phyloP scores from a whole-genome alignment of 2,113 vertebrate genomes.

The Strix aluco region DNA sequence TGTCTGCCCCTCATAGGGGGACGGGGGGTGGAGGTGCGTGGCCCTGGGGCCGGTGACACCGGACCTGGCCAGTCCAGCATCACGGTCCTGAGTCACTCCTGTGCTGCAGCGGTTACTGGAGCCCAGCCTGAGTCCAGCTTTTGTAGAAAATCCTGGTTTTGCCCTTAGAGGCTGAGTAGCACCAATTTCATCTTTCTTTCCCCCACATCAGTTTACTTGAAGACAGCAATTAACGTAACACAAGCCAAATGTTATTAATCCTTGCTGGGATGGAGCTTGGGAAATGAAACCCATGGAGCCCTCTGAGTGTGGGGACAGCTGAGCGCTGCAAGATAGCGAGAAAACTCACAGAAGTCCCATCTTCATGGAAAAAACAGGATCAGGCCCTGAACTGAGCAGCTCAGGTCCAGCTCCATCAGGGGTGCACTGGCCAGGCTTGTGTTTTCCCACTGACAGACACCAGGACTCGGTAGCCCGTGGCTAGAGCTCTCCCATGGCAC shows the following conservation, averaged over 20 bases:
- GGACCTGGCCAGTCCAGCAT: accelerated
- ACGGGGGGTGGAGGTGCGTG: accelerated
- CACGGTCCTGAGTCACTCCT: neutral
- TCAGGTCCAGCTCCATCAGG: neutral
- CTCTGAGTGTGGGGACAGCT: accelerated
- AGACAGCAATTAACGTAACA: accelerated
- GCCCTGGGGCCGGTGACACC: too few relatives aligned
- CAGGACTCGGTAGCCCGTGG: accelerated
- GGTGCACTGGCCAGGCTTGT: neutral
- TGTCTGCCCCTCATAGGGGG: neutral
- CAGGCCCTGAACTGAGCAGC: neutral
- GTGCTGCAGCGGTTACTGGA: neutral
- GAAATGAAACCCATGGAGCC: accelerated
- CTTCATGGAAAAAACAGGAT: neutral
- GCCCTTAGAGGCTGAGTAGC: neutral
- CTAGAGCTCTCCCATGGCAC: neutral
- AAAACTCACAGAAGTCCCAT: neutral
- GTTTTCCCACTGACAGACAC: neutral
- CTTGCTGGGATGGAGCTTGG: accelerated
- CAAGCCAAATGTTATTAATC: neutral
- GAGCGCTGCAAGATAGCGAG: accelerated
- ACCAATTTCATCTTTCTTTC: neutral
- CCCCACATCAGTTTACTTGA: neutral
- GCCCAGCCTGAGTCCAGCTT: neutral
- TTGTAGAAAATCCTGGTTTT: neutral